Conservation (phyloP, 2,797 vertebrate species). For the Hapalemur alaotrensis region DNA sequence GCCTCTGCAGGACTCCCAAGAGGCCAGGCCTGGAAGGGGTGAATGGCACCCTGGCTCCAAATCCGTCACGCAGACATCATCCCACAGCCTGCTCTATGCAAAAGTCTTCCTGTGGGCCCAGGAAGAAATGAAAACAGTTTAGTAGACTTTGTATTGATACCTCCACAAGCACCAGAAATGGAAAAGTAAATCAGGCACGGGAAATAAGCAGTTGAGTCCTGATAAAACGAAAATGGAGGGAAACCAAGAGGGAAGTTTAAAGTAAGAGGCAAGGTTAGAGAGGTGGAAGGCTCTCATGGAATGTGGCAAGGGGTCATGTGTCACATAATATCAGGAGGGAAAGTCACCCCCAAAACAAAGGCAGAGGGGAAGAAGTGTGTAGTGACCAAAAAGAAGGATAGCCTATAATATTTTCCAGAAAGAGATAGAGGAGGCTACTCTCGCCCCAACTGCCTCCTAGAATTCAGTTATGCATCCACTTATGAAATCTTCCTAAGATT, state of each 20-base stretch:
- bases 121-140: background rate
- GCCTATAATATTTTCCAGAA: background rate
- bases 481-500: conserved; percentile 22
- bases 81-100: background rate
- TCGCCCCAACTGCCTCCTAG: background rate
- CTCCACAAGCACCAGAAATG: background rate
- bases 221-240: background rate
- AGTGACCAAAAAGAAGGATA: background rate
- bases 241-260: background rate
- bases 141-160: background rate
- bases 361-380: background rate
- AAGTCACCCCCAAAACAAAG: background rate
- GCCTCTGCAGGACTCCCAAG: background rate
- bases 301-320: background rate
- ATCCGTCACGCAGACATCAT: background rate
- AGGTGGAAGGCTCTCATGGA: background rate
- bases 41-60: background rate
- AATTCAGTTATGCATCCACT: background rate
- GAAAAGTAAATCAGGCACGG: background rate
- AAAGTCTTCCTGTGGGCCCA: background rate
- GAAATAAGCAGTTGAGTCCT: background rate
- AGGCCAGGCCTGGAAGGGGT: background rate
- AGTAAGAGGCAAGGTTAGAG: background rate
- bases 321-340: background rate
- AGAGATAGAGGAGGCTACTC: background rate